phyloP scores from a whole-genome alignment of 1,140 invertebrate species.

The Gryon sp. region DNA sequence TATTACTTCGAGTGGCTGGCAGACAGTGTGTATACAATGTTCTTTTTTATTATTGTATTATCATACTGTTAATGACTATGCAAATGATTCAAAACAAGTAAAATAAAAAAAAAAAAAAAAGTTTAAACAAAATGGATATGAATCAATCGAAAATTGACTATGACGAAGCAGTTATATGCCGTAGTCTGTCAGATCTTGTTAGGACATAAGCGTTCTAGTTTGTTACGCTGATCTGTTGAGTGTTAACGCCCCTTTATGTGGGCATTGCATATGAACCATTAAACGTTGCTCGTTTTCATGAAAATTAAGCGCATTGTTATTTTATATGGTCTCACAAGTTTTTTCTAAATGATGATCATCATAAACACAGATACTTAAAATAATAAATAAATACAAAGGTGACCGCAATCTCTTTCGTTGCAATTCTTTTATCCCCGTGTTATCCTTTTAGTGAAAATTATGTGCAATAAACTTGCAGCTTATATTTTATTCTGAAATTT shows the following conservation, averaged over 20 bases:
- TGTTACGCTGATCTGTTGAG: conserved; percentile 67
- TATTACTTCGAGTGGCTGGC: conserved; percentile 49
- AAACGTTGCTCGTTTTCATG: conserved; percentile 74
- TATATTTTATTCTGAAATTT: too few species aligned
- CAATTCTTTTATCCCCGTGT: neutral
- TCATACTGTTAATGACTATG: conserved; percentile 24
- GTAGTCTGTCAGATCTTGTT: conserved; percentile 67
- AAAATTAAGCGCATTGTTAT: conserved; percentile 77
- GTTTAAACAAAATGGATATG: conserved; percentile 15
- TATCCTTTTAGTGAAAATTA: too few species aligned
- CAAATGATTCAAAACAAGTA: conserved; percentile 11
- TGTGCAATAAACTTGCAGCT: too few species aligned
- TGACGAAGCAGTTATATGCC: conserved; percentile 53
- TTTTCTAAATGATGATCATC: conserved; percentile 75
- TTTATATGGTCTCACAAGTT: conserved; percentile 77
- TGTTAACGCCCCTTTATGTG: conserved; percentile 56
- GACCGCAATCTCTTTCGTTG: neutral
- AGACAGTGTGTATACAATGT: conserved; percentile 50
- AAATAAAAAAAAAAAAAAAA: conserved; percentile 32
- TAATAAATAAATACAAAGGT: conserved; percentile 71
- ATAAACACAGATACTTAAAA: conserved; percentile 70
- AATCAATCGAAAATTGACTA: conserved; percentile 16
- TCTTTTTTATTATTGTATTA: conserved; percentile 59
- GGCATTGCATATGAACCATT: conserved; percentile 58
- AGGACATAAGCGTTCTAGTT: conserved; percentile 69